Evolutionary conservation across 2,888 invertebrate genomes (phyloP), one percentile per base, ranked within the genome.

Genomic region (Lucinisca nassula): DNA sequence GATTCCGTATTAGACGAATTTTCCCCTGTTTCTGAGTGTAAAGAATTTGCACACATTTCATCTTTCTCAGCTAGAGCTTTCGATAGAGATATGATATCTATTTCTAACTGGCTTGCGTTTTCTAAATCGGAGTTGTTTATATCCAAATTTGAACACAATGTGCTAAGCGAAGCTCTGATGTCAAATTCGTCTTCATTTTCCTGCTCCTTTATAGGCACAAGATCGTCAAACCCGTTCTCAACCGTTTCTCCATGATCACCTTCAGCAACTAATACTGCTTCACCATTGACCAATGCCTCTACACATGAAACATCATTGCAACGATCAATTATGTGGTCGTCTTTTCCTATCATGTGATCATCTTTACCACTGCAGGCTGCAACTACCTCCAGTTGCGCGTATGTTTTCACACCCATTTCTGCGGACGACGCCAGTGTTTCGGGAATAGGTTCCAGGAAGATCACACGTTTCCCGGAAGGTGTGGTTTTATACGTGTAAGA

Each of bases 401-500:
- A 89, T 84, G 89, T 89, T 86, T 89, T 89, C 37, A 86, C 89
- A 49, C 86, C 89, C 86, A 86, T 86, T 37, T 76, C 79, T 38
- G 79, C 51, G 30, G 84, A 86, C 79, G 89, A 89, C 86, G 89
- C 89, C 89, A 89, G 84, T 12, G 82, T 89, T 86, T 86, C 86
- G 8, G 86, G 86, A 82, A 86, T 84, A 35, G 86, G 81, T 84
- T 89, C 89, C 78, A 89, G 79, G n/a, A 84, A 55, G 24, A 86
- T 82, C 49, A 86, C 51, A 86, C 84, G 82, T 61, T 84, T 81
- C n/a, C 89, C 89, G 38, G 67, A 80, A 32, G 79, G 27, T 27
- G 81, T 67, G 67, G 81, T 84, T 30, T 79, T 78, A 32, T 81
- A 72, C 6, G 45, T 79, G 45, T 84, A 84, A 6, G 45, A 79